A percentile compares a stretch with the other conserved stretches of the same genome.
Evolutionary conservation across 2,797 vertebrate species (phyloP).

Genomic region (Parauchenoglanis ngamensis): DNA sequence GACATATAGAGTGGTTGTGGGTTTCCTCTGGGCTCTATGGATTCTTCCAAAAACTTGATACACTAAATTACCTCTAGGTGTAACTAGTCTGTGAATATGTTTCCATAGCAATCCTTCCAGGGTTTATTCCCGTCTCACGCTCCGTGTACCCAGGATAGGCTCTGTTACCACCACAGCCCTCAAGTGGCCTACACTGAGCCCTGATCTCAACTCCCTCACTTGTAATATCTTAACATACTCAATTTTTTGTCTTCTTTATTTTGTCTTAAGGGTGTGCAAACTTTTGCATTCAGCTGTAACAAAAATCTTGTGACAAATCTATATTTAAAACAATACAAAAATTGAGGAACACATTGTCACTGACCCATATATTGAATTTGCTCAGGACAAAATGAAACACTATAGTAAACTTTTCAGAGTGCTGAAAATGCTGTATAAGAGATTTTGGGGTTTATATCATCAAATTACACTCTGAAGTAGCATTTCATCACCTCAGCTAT

Average conservation of each 20-base stretch:
- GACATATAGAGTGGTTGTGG: neutral
- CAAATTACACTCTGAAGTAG: conserved; percentile 50
- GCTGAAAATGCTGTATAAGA: conserved; percentile 48
- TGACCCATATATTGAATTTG: conserved; percentile 32
- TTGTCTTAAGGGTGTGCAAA: neutral
- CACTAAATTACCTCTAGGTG: neutral
- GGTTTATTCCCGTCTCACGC: neutral
- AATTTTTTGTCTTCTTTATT: neutral
- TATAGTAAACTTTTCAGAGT: conserved; percentile 44
- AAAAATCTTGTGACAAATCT: neutral
- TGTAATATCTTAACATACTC: neutral
- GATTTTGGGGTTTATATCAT: conserved; percentile 48
- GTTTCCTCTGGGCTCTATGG: neutral
- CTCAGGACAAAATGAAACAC: conserved; percentile 31
- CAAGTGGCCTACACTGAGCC: neutral
- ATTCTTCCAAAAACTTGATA: neutral
- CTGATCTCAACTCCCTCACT: neutral
- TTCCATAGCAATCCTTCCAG: too few species aligned
- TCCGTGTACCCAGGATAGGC: neutral
- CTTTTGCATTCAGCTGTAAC: neutral
- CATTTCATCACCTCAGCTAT: conserved; percentile 53
- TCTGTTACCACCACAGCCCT: neutral
- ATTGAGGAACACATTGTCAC: neutral
- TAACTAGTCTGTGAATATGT: too few species aligned
- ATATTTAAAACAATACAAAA: neutral